A percentile compares a stretch with the other conserved stretches of the same genome.
Conservation (phyloP, 1,140 invertebrate genomes). For the Neoseiulus cucumeris region DNA sequence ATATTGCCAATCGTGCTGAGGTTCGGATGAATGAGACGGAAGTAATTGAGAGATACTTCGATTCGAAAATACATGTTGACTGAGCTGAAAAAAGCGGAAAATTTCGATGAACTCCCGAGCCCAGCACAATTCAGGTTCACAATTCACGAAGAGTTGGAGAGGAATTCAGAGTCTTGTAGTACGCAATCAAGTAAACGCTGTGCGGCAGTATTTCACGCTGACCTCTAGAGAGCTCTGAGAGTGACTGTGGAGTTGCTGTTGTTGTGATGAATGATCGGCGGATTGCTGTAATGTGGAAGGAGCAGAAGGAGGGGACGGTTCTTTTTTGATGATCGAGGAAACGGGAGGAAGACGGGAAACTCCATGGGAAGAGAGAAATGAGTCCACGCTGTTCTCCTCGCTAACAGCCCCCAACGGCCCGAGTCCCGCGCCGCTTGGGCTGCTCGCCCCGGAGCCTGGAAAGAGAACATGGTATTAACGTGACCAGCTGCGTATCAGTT, state of each 20-base stretch:
- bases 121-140: no score
- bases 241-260: neutral
- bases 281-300: neutral
- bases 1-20: neutral
- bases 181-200: no score
- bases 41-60: neutral
- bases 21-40: neutral
- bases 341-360: slow-evolving; percentile 7
- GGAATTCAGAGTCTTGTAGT: no score
- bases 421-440: neutral
- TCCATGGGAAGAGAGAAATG: neutral
- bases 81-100: no score
- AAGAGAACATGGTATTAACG: no score
- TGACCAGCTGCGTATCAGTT: no score
- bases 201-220: no score
- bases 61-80: neutral
- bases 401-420: neutral
- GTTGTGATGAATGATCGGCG: neutral
- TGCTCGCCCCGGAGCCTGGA: neutral
- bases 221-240: slow-evolving; percentile 7
- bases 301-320: neutral
- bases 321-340: neutral
- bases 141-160: no score
- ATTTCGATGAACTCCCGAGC: no score
- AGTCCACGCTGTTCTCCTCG: slow-evolving; percentile 9